Percentiles rank a stretch among this genome's conserved stretches.
Evolutionary conservation across 2,113 vertebrate genomes (phyloP).

Genomic region (Kryptolebias marmoratus): DNA sequence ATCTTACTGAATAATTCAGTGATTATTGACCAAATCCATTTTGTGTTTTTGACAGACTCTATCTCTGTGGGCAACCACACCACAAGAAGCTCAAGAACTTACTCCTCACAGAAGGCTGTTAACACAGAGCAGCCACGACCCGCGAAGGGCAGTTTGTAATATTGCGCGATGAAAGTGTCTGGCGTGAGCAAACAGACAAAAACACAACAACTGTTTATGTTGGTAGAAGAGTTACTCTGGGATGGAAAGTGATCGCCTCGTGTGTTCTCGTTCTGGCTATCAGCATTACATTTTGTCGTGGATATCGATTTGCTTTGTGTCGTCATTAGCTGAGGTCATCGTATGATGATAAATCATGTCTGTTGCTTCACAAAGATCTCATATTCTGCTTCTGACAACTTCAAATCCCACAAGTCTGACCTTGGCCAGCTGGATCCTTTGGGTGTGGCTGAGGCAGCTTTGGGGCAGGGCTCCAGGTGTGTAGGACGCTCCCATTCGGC

Average conservation of each 20-base stretch:
- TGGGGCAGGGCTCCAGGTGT: slow-evolving; percentile 51
- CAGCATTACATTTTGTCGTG: slow-evolving; percentile 6
- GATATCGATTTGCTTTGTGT: slow-evolving; percentile 38
- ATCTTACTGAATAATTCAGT: slow-evolving; percentile 78
- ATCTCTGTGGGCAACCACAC: slow-evolving; percentile 48
- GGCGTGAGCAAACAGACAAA: slow-evolving; percentile 28
- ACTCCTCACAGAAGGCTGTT: slow-evolving; percentile 52
- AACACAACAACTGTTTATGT: slow-evolving; percentile 15
- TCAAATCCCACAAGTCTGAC: slow-evolving; percentile 9
- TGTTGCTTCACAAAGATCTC: background rate
- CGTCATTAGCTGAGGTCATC: slow-evolving; percentile 29
- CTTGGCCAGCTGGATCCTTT: slow-evolving; percentile 62
- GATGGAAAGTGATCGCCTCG: slow-evolving; percentile 25
- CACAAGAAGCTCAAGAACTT: slow-evolving; percentile 53
- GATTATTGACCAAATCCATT: slow-evolving; percentile 74
- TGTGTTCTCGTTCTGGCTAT: slow-evolving; percentile 13
- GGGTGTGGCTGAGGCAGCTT: slow-evolving; percentile 62
- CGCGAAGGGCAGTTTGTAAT: slow-evolving; percentile 4
- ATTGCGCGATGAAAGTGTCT: slow-evolving; percentile 19
- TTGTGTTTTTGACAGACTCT: slow-evolving; percentile 40
- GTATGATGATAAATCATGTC: slow-evolving; percentile 7
- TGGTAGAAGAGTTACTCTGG: slow-evolving; percentile 28
- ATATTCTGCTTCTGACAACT: background rate
- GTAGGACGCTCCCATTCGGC: slow-evolving; percentile 71
- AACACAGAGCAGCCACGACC: slow-evolving; percentile 55